phyloP scores from a whole-genome alignment of 2,797 vertebrate species.

The Cyprinodon diabolis region DNA sequence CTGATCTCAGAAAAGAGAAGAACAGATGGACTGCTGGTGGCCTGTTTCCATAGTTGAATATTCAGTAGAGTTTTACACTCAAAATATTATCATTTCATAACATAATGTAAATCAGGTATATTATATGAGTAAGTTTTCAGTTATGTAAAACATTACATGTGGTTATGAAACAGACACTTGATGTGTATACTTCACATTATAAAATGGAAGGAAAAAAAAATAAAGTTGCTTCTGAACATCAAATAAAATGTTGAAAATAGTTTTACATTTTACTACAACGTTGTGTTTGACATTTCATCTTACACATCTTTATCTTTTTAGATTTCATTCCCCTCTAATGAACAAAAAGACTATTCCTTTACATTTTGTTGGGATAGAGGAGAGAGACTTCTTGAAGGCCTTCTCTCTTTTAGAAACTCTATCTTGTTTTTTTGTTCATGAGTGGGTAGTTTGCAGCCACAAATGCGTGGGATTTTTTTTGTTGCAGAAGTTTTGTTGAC shows the following conservation, averaged over 20 bases:
- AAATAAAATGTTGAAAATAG: neutral
- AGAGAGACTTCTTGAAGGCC: conserved; percentile 6
- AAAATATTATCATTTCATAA: no score
- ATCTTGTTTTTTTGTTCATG: conserved; percentile 48
- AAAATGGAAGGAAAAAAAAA: no score
- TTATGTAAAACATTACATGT: no score
- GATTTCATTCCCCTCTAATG: neutral
- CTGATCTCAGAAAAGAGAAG: no score
- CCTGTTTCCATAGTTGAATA: no score
- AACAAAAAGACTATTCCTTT: neutral
- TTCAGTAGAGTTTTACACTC: no score
- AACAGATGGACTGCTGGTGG: no score
- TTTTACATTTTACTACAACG: neutral
- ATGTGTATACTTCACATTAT: no score
- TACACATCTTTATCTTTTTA: neutral
- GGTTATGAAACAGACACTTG: no score
- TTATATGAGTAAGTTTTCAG: no score
- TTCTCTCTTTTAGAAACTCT: conserved; percentile 35
- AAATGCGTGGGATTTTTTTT: conserved; percentile 62
- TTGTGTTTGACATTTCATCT: neutral
- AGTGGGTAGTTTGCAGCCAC: conserved; percentile 60
- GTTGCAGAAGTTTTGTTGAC: conserved; percentile 45
- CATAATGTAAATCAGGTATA: no score
- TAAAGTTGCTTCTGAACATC: no score
- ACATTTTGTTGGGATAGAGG: neutral